Percentiles rank a stretch among this genome's conserved stretches.
Evolutionary conservation across 2,113 vertebrate species (phyloP).

Genomic region (Muntiacus muntjak): DNA sequence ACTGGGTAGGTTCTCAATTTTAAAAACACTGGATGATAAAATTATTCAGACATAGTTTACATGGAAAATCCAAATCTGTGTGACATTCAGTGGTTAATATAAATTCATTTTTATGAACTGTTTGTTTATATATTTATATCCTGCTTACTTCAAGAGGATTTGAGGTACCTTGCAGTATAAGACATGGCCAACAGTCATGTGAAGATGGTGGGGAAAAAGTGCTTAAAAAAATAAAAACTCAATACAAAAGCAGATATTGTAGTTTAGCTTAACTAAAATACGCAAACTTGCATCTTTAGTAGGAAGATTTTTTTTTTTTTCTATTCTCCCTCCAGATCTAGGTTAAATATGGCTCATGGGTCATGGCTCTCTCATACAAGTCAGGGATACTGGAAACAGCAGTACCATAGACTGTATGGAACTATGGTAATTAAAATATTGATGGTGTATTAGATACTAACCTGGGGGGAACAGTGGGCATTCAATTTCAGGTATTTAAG

Average conservation of each 20-base stretch:
- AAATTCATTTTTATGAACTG: constrained; percentile 23
- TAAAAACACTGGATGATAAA: constrained; percentile 4
- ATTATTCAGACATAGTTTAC: not conserved
- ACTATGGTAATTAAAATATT: not conserved
- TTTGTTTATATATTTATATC: not conserved
- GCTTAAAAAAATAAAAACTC: not conserved
- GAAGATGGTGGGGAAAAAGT: not conserved
- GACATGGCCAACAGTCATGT: not conserved
- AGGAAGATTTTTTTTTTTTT: not conserved
- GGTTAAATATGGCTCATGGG: not conserved
- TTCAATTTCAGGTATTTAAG: not conserved
- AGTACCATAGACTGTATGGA: not conserved
- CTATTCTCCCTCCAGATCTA: not conserved
- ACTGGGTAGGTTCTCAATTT: constrained; percentile 51
- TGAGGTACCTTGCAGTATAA: not conserved
- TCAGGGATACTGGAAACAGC: not conserved
- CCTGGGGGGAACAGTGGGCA: not conserved
- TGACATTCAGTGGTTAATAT: not conserved
- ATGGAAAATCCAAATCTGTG: not conserved
- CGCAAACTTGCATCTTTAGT: not conserved
- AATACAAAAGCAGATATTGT: not conserved
- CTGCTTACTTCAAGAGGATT: constrained; percentile 24
- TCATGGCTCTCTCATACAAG: not conserved
- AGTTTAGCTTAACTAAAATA: not conserved
- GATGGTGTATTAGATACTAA: not conserved